A percentile compares a stretch with the other conserved stretches of the same genome.
Evolutionary conservation across 2,888 invertebrate genomes (phyloP).

Genomic region (Cosmia trapezina): DNA sequence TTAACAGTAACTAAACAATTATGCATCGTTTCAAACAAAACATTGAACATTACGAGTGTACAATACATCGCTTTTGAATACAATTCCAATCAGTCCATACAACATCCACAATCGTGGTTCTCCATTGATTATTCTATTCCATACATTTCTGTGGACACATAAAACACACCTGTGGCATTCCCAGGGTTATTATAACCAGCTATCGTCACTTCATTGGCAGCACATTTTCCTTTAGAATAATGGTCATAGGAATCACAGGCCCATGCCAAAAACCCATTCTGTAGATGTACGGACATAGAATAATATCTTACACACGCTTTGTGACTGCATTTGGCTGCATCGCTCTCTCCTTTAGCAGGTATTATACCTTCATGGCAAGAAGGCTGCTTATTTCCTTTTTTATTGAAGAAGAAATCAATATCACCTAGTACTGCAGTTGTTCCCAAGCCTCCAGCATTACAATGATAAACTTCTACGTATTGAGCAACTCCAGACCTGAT

Average conservation of each 20-base stretch:
- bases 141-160: constrained; percentile 82
- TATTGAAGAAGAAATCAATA: constrained; percentile 91
- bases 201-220: constrained; percentile 79
- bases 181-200: constrained; percentile 86
- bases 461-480: constrained; percentile 91
- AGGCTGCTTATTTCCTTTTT: constrained; percentile 90
- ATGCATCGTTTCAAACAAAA: constrained; percentile 21
- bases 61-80: not conserved
- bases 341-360: constrained; percentile 81
- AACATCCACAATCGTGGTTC: not conserved
- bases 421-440: constrained; percentile 89
- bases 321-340: constrained; percentile 84
- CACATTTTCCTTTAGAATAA: constrained; percentile 80
- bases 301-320: constrained; percentile 84
- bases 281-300: constrained; percentile 78
- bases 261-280: constrained; percentile 81
- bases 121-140: constrained; percentile 64
- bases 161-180: constrained; percentile 84
- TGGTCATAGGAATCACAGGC: constrained; percentile 80
- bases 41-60: not conserved
- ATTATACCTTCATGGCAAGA: constrained; percentile 83
- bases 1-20: not conserved
- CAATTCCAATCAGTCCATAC: constrained; percentile 12
- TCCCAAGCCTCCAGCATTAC: constrained; percentile 90
- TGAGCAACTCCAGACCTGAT: constrained; percentile 89